These are phyloP conservation scores for Rhingia campestris DNA, from an alignment of 2,888 invertebrate species.

Conservation along the genomic window DNA sequence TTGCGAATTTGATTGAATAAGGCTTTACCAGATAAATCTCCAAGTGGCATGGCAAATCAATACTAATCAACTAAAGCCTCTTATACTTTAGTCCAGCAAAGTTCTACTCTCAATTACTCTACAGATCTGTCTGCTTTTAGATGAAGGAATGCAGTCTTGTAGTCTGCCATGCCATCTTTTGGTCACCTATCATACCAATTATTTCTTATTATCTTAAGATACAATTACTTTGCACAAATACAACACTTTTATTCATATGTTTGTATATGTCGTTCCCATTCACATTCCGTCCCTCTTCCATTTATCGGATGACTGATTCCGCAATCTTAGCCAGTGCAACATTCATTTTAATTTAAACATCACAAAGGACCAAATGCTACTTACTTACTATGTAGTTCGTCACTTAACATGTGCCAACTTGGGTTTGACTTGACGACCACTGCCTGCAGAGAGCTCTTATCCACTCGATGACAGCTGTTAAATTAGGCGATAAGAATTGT, in stretches of 20 bases:
- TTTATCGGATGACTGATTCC: conserved; percentile 24
- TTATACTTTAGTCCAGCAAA: no score
- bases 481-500: conserved; percentile 72
- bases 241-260: background rate
- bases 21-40: no score
- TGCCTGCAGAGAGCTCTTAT: conserved; percentile 35
- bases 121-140: no score
- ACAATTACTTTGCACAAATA: background rate
- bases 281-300: background rate
- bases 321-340: conserved; percentile 13
- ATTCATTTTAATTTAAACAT: conserved; percentile 43
- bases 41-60: no score
- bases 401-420: conserved; percentile 52
- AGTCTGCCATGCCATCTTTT: no score
- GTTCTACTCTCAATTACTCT: no score
- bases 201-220: no score
- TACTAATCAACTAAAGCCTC: no score
- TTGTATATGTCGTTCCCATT: background rate
- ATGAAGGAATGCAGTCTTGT: no score
- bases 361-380: conserved; percentile 1
- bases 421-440: conserved; percentile 51
- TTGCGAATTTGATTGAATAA: no score
- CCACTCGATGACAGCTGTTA: conserved; percentile 67
- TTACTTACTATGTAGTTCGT: conserved; percentile 29
- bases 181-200: no score